These are phyloP conservation scores for Drosophila setosimentum DNA, from an alignment of 2,888 invertebrate species.

Conservation along the genomic window DNA sequence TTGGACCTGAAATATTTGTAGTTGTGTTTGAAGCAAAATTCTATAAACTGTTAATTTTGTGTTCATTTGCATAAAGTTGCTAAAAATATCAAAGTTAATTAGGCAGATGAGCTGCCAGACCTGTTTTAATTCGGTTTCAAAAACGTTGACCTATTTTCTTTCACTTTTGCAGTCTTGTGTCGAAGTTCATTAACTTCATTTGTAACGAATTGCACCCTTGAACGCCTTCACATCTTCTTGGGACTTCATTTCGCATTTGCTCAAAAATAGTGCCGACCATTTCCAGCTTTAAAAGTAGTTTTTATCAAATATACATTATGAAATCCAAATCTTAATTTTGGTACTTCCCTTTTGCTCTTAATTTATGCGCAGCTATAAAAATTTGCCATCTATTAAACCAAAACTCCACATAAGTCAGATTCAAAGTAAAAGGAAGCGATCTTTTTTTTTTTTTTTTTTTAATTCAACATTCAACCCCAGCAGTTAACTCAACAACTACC, in stretches of 20 bases:
- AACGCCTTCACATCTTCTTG: neutral
- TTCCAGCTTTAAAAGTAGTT: neutral
- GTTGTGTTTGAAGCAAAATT: neutral
- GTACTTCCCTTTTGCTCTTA: neutral
- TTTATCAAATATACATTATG: constrained; percentile 6
- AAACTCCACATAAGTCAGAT: constrained; percentile 59
- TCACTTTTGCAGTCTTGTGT: neutral
- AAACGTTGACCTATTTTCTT: neutral
- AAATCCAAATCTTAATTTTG: constrained; percentile 19
- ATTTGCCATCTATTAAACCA: constrained; percentile 60
- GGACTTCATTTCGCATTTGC: neutral
- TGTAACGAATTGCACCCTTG: neutral
- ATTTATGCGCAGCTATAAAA: constrained; percentile 7
- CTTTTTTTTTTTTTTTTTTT: neutral
- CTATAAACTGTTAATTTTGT: neutral
- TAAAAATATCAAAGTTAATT: neutral
- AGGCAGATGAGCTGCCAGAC: neutral
- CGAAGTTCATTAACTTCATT: neutral
- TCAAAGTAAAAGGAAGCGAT: constrained; percentile 33
- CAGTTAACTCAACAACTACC: neutral
- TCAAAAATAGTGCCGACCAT: neutral
- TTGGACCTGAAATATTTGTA: neutral
- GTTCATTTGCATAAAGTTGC: neutral
- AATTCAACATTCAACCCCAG: constrained; percentile 23
- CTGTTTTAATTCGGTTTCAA: neutral